phyloP scores from a whole-genome alignment of 2,888 invertebrate genomes.

The Erebia ligea region DNA sequence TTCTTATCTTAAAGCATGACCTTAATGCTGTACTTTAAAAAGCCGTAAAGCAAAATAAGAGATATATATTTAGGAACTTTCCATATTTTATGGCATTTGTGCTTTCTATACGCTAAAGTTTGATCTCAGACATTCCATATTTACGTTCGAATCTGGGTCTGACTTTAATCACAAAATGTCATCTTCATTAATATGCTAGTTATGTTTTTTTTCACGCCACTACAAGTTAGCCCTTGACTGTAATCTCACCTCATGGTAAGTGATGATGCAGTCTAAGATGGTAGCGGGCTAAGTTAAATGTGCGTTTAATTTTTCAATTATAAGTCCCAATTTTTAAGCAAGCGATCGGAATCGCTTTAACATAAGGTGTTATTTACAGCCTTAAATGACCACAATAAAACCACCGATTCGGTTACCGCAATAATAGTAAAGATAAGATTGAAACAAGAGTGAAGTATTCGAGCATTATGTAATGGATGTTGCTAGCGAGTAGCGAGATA shows the following conservation, averaged over 20 bases:
- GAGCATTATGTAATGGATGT: constrained; percentile 34
- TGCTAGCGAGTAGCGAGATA: constrained; percentile 35
- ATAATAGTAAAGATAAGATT: constrained; percentile 23
- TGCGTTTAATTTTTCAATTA: neutral
- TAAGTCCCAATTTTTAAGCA: neutral
- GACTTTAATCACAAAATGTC: too few relatives aligned
- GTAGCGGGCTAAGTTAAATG: too few relatives aligned
- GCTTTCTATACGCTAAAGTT: neutral
- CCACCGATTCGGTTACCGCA: constrained; percentile 9
- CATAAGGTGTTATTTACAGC: neutral
- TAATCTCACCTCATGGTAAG: too few relatives aligned
- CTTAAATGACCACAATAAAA: neutral
- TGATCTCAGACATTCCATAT: neutral
- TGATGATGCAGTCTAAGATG: too few relatives aligned
- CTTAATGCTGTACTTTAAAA: too few relatives aligned
- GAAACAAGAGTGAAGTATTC: constrained; percentile 38
- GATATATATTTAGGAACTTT: too few relatives aligned
- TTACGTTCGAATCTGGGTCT: neutral
- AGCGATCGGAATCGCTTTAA: neutral
- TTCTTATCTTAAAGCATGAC: too few relatives aligned
- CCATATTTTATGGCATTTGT: neutral
- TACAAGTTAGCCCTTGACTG: too few relatives aligned
- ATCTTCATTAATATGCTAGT: too few relatives aligned
- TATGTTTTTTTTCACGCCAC: too few relatives aligned
- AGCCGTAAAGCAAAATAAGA: too few relatives aligned